These are phyloP conservation scores for Anoura caudifer DNA, from an alignment of 2,113 vertebrate genomes.

Conservation along the genomic window DNA sequence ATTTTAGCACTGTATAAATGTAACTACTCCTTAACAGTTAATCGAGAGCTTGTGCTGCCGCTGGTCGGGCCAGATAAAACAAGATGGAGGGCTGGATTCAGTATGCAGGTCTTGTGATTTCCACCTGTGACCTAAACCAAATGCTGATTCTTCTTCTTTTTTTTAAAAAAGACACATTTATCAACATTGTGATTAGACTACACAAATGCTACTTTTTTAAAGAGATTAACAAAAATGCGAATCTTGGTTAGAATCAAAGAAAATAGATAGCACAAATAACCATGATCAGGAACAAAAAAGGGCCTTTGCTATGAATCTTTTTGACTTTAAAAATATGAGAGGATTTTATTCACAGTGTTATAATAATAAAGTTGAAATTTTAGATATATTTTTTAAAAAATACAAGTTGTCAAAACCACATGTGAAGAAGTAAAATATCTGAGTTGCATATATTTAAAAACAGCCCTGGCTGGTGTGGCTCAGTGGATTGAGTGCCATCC, in stretches of 20 bases:
- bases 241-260: not conserved
- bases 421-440: conserved; percentile 2
- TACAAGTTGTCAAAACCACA: not conserved
- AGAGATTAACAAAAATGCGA: not conserved
- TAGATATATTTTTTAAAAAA: conserved; percentile 7
- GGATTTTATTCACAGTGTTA: not conserved
- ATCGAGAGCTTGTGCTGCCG: too few species aligned
- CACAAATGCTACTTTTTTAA: not conserved
- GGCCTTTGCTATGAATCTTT: not conserved
- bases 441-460: not conserved
- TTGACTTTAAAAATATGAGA: not conserved
- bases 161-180: too few species aligned
- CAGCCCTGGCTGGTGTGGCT: too few species aligned
- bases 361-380: conserved; percentile 8
- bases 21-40: too few species aligned
- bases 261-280: not conserved
- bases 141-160: not conserved
- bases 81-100: too few species aligned
- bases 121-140: not conserved
- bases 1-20: too few species aligned
- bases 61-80: too few species aligned
- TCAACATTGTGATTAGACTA: too few species aligned
- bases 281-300: not conserved
- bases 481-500: too few species aligned
- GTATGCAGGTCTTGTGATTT: too few species aligned